Evolutionary conservation across 2,888 invertebrate genomes (phyloP).

Genomic region (Drosophila lutescens): DNA sequence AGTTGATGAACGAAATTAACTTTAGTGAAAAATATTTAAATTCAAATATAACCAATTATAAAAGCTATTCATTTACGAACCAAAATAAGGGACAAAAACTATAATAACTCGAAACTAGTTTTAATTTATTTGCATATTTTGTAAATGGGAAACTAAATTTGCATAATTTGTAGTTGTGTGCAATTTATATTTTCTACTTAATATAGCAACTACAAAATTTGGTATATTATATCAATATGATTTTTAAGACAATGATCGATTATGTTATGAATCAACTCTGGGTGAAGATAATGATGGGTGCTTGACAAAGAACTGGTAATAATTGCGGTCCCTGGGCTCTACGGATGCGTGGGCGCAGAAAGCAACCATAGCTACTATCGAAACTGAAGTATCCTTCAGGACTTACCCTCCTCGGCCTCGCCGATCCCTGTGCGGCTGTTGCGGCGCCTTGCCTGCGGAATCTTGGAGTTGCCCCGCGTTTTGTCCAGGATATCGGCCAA

Average conservation of each 20-base stretch:
- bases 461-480: slow-evolving; percentile 78
- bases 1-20: too few species aligned
- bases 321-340: slow-evolving; percentile 46
- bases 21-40: too few species aligned
- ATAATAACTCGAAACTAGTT: background rate
- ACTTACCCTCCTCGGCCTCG: slow-evolving; percentile 79
- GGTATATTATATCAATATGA: background rate
- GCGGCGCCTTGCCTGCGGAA: slow-evolving; percentile 76
- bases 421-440: slow-evolving; percentile 70
- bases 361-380: slow-evolving; percentile 51
- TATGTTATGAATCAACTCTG: background rate
- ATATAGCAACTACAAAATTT: background rate
- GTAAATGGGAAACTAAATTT: background rate
- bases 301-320: slow-evolving; percentile 4
- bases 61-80: background rate
- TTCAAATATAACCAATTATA: too few species aligned
- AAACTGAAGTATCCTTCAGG: slow-evolving; percentile 4
- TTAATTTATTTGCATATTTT: background rate
- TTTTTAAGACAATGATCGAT: background rate
- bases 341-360: slow-evolving; percentile 59
- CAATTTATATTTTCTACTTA: background rate
- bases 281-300: slow-evolving; percentile 17
- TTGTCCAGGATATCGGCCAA: slow-evolving; percentile 82
- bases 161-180: background rate
- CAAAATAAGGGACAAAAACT: background rate